Base-by-base conservation (phyloP, 1,140 invertebrate genomes). In the Linepithema humile region DNA sequence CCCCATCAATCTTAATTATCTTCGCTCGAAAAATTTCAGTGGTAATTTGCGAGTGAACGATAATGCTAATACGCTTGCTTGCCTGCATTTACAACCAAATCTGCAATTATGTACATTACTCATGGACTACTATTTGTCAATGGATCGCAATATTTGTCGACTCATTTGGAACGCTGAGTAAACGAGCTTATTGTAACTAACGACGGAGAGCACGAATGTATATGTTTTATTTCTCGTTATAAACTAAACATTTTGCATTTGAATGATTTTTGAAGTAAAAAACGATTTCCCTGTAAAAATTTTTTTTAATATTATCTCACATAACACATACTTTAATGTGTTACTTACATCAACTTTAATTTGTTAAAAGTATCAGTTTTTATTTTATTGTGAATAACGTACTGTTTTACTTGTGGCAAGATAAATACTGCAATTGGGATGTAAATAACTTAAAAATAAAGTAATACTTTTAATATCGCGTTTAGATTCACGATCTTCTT, bases 81-180 rank as follows among this genome's bases (percentile, higher is more conserved):
- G 38, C 50, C 65, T 78, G 48, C 12, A 69, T 55, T 69, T 32
- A 26, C 23, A 69, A 78, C 35, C 48, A 78, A 78, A 78, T 53
- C 17, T 23, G 62, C 55, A 78, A 78, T 69, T 69, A 69, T 78
- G 62, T 69, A 78, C 9, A 35, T 69, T 69, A 78, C 45, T 55
- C 75, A 23, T 20, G 35, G 48, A 69, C 45, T 78, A 53, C 74
- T 69, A 55, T 78, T 69, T 78, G 45, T 69, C 32, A 78, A 32
- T 67, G 35, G 48, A 78, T 78, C 40, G 64, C n/a, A 78, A 67
- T 78, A 78, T 78, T 78, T 78, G 75, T 55, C 62, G 62, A 78
- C 48, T 78, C 62, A 78, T 78, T 78, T 78, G 35, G 35, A 12
- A 69, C 23, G 12, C 26, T 10, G 62, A 53, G n/a, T 23, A 78